phyloP scores from a whole-genome alignment of 1,140 invertebrate species.

The Lepidurus apus region DNA sequence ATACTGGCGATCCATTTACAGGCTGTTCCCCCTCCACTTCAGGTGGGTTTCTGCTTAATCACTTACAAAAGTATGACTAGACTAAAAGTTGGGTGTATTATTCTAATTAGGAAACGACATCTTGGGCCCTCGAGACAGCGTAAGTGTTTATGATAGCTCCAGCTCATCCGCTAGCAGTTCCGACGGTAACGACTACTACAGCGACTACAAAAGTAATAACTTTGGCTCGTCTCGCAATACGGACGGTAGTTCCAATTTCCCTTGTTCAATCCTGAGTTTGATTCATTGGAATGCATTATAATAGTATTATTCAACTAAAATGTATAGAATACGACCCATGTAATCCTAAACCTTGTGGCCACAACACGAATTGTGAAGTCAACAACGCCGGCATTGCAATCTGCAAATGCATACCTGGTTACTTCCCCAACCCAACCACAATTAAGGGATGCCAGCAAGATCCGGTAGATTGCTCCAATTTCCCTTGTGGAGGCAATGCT shows the following conservation, averaged over 20 bases:
- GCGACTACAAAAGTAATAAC: constrained; percentile 12
- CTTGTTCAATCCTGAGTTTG: not conserved
- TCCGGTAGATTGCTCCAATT: constrained; percentile 37
- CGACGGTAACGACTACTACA: not conserved
- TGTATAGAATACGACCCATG: constrained; percentile 62
- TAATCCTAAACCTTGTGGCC: constrained; percentile 58
- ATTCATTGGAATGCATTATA: not conserved
- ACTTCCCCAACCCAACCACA: constrained; percentile 44
- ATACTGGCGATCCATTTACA: constrained; percentile 38
- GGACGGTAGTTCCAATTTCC: constrained; percentile 34
- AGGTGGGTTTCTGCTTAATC: not conserved
- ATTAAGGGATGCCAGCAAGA: constrained; percentile 45
- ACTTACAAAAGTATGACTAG: not conserved
- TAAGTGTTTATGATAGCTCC: not conserved
- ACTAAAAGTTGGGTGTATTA: not conserved
- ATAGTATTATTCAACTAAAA: not conserved
- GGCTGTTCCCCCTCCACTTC: constrained; percentile 30
- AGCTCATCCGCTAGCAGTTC: constrained; percentile 16
- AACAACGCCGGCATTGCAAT: constrained; percentile 39
- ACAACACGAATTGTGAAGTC: constrained; percentile 38
- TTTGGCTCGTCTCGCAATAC: constrained; percentile 29
- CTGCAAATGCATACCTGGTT: constrained; percentile 41
- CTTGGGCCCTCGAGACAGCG: not conserved
- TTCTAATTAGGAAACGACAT: not conserved
- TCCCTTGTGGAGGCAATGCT: constrained; percentile 46